Evolutionary conservation across 1,140 invertebrate genomes (phyloP).

Genomic region (Heliothis virescens): DNA sequence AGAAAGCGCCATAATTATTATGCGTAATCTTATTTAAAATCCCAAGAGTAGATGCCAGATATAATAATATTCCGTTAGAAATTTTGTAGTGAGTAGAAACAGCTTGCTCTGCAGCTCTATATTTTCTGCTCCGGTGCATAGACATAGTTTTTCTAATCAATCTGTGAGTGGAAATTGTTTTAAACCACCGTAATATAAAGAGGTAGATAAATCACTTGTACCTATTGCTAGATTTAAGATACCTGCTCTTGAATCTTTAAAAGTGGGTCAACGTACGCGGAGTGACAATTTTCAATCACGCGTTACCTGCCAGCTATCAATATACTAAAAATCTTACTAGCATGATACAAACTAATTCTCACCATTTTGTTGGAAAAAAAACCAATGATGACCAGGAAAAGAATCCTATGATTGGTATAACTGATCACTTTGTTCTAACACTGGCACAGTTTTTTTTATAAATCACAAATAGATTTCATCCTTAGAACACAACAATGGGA

Average conservation of each 20-base stretch:
- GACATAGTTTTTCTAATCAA: not conserved
- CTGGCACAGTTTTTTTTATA: slow-evolving; percentile 61
- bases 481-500: slow-evolving; percentile 68
- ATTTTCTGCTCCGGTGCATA: not conserved
- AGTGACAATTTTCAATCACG: slow-evolving; percentile 55
- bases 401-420: slow-evolving; percentile 64
- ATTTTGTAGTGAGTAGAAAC: not conserved
- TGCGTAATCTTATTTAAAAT: not conserved
- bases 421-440: slow-evolving; percentile 65
- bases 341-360: slow-evolving; percentile 51
- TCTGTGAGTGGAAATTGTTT: not conserved
- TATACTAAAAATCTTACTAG: slow-evolving; percentile 10
- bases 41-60: not conserved
- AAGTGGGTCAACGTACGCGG: slow-evolving; percentile 65
- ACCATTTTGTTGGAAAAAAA: slow-evolving; percentile 68
- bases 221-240: slow-evolving; percentile 29
- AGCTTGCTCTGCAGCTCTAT: not conserved
- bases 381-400: slow-evolving; percentile 51
- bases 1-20: not conserved
- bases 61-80: slow-evolving; percentile 4
- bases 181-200: not conserved
- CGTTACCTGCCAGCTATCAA: not conserved
- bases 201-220: slow-evolving; percentile 46
- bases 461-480: slow-evolving; percentile 68
- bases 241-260: slow-evolving; percentile 45